phyloP scores from a whole-genome alignment of 2,113 vertebrate genomes.

The Gracilinanus agilis region DNA sequence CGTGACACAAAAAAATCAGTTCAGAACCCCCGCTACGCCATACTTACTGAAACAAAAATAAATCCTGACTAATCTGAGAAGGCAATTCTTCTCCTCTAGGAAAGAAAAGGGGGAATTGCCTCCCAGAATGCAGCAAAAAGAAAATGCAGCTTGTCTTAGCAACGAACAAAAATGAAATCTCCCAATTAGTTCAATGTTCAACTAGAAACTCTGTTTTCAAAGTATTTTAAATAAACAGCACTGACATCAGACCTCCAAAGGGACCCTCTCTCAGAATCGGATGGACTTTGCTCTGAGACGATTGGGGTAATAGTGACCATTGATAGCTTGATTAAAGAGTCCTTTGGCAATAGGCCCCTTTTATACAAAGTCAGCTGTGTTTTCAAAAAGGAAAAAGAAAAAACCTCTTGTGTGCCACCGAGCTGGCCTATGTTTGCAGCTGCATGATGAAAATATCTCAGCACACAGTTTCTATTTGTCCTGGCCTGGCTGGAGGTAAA shows the following conservation, averaged over 20 bases:
- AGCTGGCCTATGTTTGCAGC: background rate
- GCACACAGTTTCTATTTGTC: background rate
- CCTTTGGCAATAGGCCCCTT: background rate
- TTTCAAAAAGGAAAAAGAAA: background rate
- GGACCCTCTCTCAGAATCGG: background rate
- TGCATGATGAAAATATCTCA: background rate
- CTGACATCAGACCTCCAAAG: background rate
- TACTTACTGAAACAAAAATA: background rate
- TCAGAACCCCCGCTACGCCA: background rate
- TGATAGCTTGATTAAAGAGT: background rate
- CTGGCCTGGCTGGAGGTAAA: background rate
- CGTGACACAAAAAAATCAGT: background rate
- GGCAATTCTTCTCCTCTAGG: background rate
- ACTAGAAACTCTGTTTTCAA: background rate
- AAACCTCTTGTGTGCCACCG: background rate
- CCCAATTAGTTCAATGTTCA: background rate
- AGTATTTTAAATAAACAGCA: background rate
- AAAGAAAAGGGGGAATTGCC: background rate
- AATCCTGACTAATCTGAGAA: background rate
- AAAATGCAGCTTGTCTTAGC: background rate
- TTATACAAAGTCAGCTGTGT: background rate
- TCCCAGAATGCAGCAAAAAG: background rate
- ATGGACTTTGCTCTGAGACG: background rate
- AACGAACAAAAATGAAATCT: background rate
- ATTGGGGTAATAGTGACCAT: background rate